Base-by-base conservation (phyloP, 2,888 invertebrate genomes). In the Tinea trinotella region DNA sequence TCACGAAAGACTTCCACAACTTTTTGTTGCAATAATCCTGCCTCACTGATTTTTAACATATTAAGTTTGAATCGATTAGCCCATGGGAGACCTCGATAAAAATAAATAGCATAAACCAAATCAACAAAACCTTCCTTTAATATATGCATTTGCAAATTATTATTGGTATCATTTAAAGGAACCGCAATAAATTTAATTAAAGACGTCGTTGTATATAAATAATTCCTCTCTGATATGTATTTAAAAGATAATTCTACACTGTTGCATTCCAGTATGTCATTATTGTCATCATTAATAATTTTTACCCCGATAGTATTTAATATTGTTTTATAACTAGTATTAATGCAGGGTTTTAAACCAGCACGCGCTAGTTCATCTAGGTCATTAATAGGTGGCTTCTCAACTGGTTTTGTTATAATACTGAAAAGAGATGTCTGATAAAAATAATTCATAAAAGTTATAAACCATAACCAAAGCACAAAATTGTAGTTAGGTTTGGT, bases 361-460 rank as follows among this genome's bases (percentile, higher is more conserved):
- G 36, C 3, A 9, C n/a, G 15, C 9, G 19, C 19, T 35, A 52
- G 17, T 5, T 13, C 13, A 9, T 35, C 12, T n/a, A 52, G 6
- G 18, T 15, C 15, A 15, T 52, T 34, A 13, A 52, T 52, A 18
- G 19, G 18, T 7, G 15, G 5, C 17, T 52, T 52, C 6, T 15
- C 34, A 9, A 20, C 12, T 5, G 34, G 52, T 35, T 34, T 35
- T 4, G 52, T 55, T 15, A 57, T 54, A 13, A 54, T 56, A 50
- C 59, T 60, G 9, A 56, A 54, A 10, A 60, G 15, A 10, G 55
- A 56, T 1, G 53, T 55, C 52, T 57, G 57, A 53, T 60, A 60
- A 53, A 56, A 60, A 54, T 22, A 53, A 54, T 52, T 57, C 0
- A 57, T 52, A n/a, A 59, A 56, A 53, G 59, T 58, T 10, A 53